Conservation (phyloP, 2,888 invertebrate species). For the Zonitis immaculata region DNA sequence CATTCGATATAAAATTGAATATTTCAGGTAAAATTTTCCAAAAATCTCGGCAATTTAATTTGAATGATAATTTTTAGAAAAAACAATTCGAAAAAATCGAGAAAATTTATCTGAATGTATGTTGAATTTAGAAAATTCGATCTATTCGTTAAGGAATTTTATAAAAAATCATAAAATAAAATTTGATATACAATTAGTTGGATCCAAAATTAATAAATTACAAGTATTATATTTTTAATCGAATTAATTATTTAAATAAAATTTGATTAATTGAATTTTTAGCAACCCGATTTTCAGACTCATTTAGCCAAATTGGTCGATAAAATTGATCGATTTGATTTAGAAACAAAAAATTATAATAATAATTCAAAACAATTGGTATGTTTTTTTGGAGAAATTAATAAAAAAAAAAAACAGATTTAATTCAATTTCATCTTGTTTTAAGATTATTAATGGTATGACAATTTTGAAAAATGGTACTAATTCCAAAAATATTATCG, state of each 20-base stretch:
- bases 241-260: background rate
- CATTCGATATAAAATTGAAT: background rate
- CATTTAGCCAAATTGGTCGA: background rate
- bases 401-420: background rate
- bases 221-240: constrained; percentile 9
- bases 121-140: background rate
- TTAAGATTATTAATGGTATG: constrained; percentile 29
- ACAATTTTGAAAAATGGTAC: constrained; percentile 21
- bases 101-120: background rate
- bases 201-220: constrained; percentile 7
- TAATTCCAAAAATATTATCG: constrained; percentile 25
- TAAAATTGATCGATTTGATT: background rate
- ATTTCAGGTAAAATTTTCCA: background rate
- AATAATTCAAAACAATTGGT: background rate
- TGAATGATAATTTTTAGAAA: background rate
- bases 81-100: background rate
- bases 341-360: background rate
- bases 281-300: background rate
- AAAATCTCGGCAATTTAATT: too few relatives aligned
- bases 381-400: background rate
- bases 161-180: background rate
- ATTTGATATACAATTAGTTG: background rate
- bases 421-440: constrained; percentile 4
- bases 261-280: background rate
- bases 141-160: background rate